Evolutionary conservation across 2,113 vertebrate genomes (phyloP), one percentile per base, ranked within the genome.

Genomic region (Ondatra zibethicus): DNA sequence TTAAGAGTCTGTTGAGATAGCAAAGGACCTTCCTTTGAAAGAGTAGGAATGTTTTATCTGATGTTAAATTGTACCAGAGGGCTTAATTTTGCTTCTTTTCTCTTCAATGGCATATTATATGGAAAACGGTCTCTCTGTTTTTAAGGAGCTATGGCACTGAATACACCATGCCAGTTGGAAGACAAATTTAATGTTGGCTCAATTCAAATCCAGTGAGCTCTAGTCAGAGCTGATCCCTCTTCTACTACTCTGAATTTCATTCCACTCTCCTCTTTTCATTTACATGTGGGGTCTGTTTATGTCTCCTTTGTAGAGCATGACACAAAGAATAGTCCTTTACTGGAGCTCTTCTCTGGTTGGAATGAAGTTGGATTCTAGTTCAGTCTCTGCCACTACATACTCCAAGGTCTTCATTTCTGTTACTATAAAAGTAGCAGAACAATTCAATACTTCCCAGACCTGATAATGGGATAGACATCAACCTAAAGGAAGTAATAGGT

Each of bases 131-230:
- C 45, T 87, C 11, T 91, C 17, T 31, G 10, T 65, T 39, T 94
- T 55, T 78, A 11, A 80, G 61, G 17, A 29, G 9, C 7, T 45
- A 9, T 78, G 55, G 23, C 2, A 7, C 19, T 10, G 27, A 4
- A 5, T 0, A 52, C 2, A 1, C 3, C 19, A 2, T 1, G 31
- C 8, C 8, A 2, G 0, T 11, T 19, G 2, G 3, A 31, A 68
- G 4, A 14, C 11, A 27, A 12, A 50, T 1, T 11, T 39, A 16
- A 27, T 52, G 63, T 8, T 73, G 1, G 12, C n/a, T 21, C 55
- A 73, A 36, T 16, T 33, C 55, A 5, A 16, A 7, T 7, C 36
- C 11, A 6, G 23, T 0, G 10, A 88, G 23, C 39, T 39, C 36
- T 55, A 0, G 25, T 61, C 13, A 21, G 0, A 4, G 5, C 2